Conservation (phyloP, 2,113 vertebrate species). For the Clarias macrocephalus region DNA sequence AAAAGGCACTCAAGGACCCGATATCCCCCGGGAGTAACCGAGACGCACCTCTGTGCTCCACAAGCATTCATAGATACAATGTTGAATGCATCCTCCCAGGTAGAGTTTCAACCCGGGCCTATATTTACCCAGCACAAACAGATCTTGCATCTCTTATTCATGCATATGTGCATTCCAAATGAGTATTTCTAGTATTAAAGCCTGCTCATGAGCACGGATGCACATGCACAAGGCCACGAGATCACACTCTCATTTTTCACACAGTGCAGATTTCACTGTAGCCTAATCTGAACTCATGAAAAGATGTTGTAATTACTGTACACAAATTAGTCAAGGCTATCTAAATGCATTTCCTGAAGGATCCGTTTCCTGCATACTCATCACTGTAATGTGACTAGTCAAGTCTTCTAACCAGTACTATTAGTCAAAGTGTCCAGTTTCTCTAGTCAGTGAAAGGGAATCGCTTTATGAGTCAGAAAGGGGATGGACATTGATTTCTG, state of each 20-base stretch:
- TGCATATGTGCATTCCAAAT: constrained; percentile 38
- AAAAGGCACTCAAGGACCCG: constrained; percentile 44
- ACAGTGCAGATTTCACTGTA: background rate
- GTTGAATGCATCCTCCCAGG: constrained; percentile 43
- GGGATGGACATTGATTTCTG: constrained; percentile 52
- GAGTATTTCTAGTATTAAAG: constrained; percentile 37
- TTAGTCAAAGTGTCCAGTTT: constrained; percentile 29
- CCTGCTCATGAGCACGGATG: constrained; percentile 26
- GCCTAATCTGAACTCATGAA: constrained; percentile 8
- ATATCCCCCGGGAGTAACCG: constrained; percentile 29
- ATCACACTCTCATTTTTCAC: constrained; percentile 17
- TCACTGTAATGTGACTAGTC: background rate
- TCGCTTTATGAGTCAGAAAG: constrained; percentile 43
- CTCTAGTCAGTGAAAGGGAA: constrained; percentile 29
- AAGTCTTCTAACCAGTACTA: constrained; percentile 13
- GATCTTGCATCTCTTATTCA: constrained; percentile 46
- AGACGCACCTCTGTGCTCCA: constrained; percentile 46
- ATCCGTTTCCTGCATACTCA: background rate
- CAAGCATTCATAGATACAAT: constrained; percentile 49
- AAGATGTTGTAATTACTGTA: background rate
- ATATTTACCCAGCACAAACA: constrained; percentile 45
- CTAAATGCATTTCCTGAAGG: background rate
- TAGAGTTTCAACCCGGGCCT: constrained; percentile 49
- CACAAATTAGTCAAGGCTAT: background rate
- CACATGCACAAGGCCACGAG: constrained; percentile 20